Conservation (phyloP, 2,888 invertebrate genomes). For the Sphaerophoria taeniata region DNA sequence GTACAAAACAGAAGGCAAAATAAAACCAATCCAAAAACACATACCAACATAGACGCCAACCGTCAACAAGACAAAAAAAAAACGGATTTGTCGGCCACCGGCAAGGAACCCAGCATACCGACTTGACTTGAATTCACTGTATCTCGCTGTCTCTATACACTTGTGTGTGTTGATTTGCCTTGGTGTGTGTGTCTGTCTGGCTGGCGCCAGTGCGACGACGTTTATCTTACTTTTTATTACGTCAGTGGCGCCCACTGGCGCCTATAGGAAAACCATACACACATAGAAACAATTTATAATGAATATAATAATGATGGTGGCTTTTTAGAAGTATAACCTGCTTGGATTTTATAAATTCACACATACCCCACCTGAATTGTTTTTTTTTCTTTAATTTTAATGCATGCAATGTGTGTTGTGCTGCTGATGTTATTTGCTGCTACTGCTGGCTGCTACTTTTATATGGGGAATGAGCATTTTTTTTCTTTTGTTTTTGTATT, state of each 20-base stretch:
- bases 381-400: conserved; percentile 22
- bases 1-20: conserved; percentile 15
- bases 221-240: conserved; percentile 82
- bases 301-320: conserved; percentile 36
- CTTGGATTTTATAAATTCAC: conserved; percentile 52
- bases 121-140: conserved; percentile 52
- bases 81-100: conserved; percentile 76
- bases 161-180: conserved; percentile 62
- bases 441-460: conserved; percentile 5
- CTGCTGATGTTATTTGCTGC: conserved; percentile 12
- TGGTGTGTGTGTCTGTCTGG: conserved; percentile 79
- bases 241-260: conserved; percentile 83
- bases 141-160: conserved; percentile 10
- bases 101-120: conserved; percentile 75
- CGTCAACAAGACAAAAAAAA: conserved; percentile 38
- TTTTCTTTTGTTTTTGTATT: conserved; percentile 23
- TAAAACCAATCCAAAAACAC: conserved; percentile 27
- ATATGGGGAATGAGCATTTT: conserved; percentile 31
- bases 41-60: conserved; percentile 38
- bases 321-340: conserved; percentile 51
- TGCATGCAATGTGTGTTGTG: conserved; percentile 52
- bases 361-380: conserved; percentile 38
- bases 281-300: conserved; percentile 39
- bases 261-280: conserved; percentile 75
- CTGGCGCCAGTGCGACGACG: conserved; percentile 82